Base-by-base conservation (phyloP, 2,113 vertebrate species). In the Lamprologus lemairii region DNA sequence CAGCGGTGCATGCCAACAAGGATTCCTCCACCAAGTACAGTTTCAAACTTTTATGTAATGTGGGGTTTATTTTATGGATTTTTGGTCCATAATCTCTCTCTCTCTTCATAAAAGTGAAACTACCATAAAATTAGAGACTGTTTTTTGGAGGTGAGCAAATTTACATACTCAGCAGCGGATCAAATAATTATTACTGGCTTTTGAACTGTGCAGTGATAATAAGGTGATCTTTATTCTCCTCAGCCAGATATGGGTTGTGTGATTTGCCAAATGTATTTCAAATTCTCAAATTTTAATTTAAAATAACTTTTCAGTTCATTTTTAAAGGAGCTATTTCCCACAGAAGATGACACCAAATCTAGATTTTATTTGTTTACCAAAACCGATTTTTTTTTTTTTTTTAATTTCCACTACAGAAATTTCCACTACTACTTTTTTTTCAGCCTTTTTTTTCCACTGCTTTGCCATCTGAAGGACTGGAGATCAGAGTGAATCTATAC, bases 11-110 rank as follows among this genome's bases (percentile, higher is more conserved):
- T 33, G 58, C 58, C 58, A 68, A 8, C 33, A 68, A 21, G 33
- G 33, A 68, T 37, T 65, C 60, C 17, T 12, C 10, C 60, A 65
- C 60, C 31, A 65, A 65, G 17, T 65, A 65, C 33, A 65, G 60
- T 65, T 65, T 65, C 60, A 65, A 65, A 37, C 60, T 40, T 68
- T 68, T 14, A 68, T 68, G n/a, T 40, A 40, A 40, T 21, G 63
- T 21, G n/a, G 33, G 60, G 33, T 37, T 65, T 40, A 21, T 68
- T 68, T 68, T 40, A 21, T 68, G 19, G 63, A 40, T 68, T 40
- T 68, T 68, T 68, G 63, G n/a, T 68, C 9, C 35, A 40, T 21
- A 68, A 23, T 40, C 7, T 68, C 19, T 40, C 63, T 65, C 60
- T 68, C 12, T 4, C 5, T 68, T 68, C 60, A 68, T 68, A 40